Evolutionary conservation across 2,113 vertebrate species (phyloP).

Genomic region (Caloenas nicobarica): DNA sequence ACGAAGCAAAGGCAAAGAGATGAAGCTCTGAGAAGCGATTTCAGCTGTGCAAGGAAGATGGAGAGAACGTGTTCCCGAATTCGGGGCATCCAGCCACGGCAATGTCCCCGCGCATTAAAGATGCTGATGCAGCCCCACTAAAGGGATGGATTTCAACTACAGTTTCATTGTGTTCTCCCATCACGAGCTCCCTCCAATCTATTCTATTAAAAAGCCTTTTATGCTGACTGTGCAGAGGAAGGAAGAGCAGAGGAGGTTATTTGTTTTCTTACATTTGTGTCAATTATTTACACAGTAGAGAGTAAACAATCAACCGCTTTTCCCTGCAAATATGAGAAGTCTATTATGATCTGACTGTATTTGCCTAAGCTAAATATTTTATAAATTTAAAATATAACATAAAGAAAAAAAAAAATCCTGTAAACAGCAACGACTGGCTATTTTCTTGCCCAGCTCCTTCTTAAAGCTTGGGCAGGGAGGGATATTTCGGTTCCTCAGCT

Average conservation of each 20-base stretch:
- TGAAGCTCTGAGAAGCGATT: not conserved
- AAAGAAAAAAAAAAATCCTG: not conserved
- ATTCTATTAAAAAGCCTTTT: not conserved
- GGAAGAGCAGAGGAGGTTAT: not conserved
- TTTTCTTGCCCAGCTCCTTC: not conserved
- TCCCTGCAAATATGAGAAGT: not conserved
- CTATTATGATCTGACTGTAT: not conserved
- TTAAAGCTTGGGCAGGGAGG: not conserved
- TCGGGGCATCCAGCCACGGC: accelerated
- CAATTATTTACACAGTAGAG: not conserved
- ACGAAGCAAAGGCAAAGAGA: not conserved
- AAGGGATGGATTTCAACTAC: not conserved
- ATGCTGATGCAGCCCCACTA: not conserved
- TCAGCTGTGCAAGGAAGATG: not conserved
- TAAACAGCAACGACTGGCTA: not conserved
- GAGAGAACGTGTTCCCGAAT: not conserved
- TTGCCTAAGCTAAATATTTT: slow-evolving; percentile 37
- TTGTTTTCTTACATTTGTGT: not conserved
- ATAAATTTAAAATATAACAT: not conserved
- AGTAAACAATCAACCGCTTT: not conserved
- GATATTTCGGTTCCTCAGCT: not conserved
- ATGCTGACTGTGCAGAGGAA: not conserved
- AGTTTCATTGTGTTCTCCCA: not conserved
- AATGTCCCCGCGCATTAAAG: accelerated
- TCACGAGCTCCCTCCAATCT: not conserved